Percentiles rank a stretch among this genome's conserved stretches.
Conservation (phyloP, 1,140 invertebrate genomes). For the Asbolus verrucosus region DNA sequence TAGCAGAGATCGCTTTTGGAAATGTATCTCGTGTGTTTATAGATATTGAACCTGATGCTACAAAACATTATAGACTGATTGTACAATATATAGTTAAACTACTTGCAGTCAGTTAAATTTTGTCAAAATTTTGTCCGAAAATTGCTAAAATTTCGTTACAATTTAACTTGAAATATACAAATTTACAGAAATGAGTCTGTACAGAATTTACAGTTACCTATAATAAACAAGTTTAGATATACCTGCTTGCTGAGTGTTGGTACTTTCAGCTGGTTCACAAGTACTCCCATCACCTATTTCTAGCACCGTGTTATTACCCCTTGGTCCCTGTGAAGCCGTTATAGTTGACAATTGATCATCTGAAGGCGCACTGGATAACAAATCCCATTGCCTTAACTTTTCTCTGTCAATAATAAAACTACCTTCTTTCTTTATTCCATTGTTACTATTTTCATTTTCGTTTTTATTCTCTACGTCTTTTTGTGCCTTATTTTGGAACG, state of each 20-base stretch:
- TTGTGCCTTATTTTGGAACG: constrained; percentile 58
- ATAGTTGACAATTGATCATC: constrained; percentile 57
- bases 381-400: constrained; percentile 87
- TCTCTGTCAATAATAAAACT: constrained; percentile 83
- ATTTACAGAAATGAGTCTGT: constrained; percentile 38
- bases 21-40: constrained; percentile 68
- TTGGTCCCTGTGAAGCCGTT: constrained; percentile 67
- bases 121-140: not conserved
- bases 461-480: constrained; percentile 56
- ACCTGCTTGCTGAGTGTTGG: constrained; percentile 63
- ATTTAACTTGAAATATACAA: constrained; percentile 1
- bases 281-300: constrained; percentile 65
- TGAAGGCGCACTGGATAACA: constrained; percentile 79
- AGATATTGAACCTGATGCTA: constrained; percentile 71
- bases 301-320: constrained; percentile 66
- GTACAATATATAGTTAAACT: not conserved
- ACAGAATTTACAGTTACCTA: constrained; percentile 37
- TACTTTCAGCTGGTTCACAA: constrained; percentile 62
- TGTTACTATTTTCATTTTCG: constrained; percentile 51
- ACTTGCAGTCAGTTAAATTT: not conserved
- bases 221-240: constrained; percentile 51
- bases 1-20: constrained; percentile 55
- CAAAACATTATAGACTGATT: constrained; percentile 53
- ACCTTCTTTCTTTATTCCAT: constrained; percentile 58
- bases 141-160: too few relatives aligned